Conservation (phyloP, 2,888 invertebrate genomes). For the Aphodius granarius region DNA sequence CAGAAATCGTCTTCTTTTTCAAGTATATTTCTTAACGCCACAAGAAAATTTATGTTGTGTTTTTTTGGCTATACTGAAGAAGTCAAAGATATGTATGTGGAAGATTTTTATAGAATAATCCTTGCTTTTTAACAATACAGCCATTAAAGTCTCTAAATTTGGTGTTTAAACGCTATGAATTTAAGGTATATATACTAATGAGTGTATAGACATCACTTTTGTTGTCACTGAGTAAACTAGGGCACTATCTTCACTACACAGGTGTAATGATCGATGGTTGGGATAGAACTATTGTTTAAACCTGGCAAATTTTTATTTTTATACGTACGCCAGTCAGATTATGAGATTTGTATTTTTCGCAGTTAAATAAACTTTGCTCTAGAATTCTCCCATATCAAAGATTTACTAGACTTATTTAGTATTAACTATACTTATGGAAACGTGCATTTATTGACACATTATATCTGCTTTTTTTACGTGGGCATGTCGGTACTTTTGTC, state of each 20-base stretch:
- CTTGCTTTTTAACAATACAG: conserved; percentile 18
- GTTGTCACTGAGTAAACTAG: neutral
- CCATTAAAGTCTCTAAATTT: conserved; percentile 21
- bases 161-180: too few species aligned
- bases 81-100: conserved; percentile 23
- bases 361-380: neutral
- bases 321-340: neutral
- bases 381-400: neutral
- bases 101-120: conserved; percentile 22
- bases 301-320: neutral
- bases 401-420: neutral
- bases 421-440: neutral
- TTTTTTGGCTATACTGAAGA: conserved; percentile 15
- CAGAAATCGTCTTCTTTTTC: neutral
- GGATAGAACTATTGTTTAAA: neutral
- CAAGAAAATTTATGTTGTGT: neutral
- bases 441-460: neutral
- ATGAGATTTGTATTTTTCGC: neutral
- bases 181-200: too few species aligned
- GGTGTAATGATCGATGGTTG: neutral
- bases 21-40: neutral
- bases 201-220: neutral
- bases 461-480: neutral
- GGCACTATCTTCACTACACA: too few species aligned
- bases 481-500: neutral